Evolutionary conservation across 2,888 invertebrate species (phyloP).

Genomic region (Cryptops parisi): DNA sequence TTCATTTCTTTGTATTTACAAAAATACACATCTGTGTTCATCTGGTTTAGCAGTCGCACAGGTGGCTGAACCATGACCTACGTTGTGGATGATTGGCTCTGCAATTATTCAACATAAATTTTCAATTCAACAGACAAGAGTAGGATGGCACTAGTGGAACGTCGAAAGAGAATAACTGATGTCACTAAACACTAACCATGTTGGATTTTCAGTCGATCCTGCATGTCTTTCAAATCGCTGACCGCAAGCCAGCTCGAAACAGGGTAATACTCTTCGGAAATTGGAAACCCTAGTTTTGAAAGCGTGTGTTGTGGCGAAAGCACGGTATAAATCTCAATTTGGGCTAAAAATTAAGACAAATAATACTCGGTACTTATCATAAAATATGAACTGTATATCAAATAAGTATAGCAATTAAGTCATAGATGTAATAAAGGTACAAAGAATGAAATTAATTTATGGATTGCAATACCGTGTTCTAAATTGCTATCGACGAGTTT

Average conservation of each 20-base stretch:
- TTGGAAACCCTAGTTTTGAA: slow-evolving; percentile 27
- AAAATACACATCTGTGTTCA: slow-evolving; percentile 6
- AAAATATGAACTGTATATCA: too few species aligned
- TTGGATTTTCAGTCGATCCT: slow-evolving; percentile 38
- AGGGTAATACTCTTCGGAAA: slow-evolving; percentile 32
- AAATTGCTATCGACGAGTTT: slow-evolving; percentile 39
- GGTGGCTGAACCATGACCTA: slow-evolving; percentile 44
- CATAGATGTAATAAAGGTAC: not conserved
- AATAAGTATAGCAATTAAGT: slow-evolving; percentile 1
- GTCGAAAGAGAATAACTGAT: not conserved
- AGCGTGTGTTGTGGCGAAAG: slow-evolving; percentile 11
- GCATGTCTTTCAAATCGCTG: slow-evolving; percentile 58
- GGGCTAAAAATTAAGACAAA: not conserved
- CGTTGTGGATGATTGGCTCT: slow-evolving; percentile 42
- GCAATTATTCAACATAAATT: slow-evolving; percentile 14
- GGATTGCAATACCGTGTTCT: slow-evolving; percentile 16
- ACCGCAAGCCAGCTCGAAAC: slow-evolving; percentile 73
- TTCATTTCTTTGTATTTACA: not conserved
- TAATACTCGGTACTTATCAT: not conserved
- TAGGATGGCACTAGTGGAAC: too few species aligned
- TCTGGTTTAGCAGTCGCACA: slow-evolving; percentile 6
- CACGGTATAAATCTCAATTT: too few species aligned
- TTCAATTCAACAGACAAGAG: not conserved
- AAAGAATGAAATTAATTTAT: not conserved
- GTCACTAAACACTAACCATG: slow-evolving; percentile 24